Percentiles rank a stretch among this genome's conserved stretches.
These are phyloP conservation scores for Charaxes varanes DNA, from an alignment of 1,140 invertebrate genomes.

Conservation along the genomic window DNA sequence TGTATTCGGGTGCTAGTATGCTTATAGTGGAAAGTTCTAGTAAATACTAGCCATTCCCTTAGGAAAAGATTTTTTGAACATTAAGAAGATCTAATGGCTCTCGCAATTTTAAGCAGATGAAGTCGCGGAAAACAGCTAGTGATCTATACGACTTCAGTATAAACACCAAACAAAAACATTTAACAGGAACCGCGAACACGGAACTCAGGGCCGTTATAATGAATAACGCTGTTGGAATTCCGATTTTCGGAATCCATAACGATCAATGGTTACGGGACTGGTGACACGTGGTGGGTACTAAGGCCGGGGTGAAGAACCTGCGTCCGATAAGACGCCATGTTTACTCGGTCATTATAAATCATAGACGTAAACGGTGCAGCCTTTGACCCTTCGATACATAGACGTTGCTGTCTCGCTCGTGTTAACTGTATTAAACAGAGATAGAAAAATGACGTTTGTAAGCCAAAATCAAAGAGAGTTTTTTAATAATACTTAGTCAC, in stretches of 20 bases:
- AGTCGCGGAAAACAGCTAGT: too few relatives aligned
- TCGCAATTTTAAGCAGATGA: too few relatives aligned
- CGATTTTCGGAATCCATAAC: slow-evolving; percentile 4
- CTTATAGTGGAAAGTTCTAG: too few relatives aligned
- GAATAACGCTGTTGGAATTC: slow-evolving; percentile 5
- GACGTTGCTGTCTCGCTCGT: slow-evolving; percentile 19
- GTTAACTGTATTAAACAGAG: slow-evolving; percentile 1
- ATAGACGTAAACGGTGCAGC: slow-evolving; percentile 41
- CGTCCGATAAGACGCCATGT: slow-evolving; percentile 48
- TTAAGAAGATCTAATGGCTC: too few relatives aligned
- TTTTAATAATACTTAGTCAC: slow-evolving; percentile 46
- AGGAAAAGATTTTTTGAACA: too few relatives aligned
- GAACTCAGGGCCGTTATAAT: background rate
- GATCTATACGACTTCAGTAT: too few relatives aligned
- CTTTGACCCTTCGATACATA: slow-evolving; percentile 46
- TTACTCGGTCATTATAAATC: slow-evolving; percentile 57
- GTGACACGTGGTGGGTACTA: slow-evolving; percentile 26
- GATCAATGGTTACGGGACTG: slow-evolving; percentile 10
- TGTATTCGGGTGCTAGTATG: too few relatives aligned
- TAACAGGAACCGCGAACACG: too few relatives aligned
- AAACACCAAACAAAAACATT: too few relatives aligned
- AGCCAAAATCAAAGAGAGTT: too few relatives aligned
- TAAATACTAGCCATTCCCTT: too few relatives aligned
- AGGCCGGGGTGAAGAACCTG: slow-evolving; percentile 53
- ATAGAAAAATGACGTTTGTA: slow-evolving; percentile 4